Evolutionary conservation across 2,888 invertebrate species (phyloP), one percentile per base, ranked within the genome.

Genomic region (Conistra vaccinii): DNA sequence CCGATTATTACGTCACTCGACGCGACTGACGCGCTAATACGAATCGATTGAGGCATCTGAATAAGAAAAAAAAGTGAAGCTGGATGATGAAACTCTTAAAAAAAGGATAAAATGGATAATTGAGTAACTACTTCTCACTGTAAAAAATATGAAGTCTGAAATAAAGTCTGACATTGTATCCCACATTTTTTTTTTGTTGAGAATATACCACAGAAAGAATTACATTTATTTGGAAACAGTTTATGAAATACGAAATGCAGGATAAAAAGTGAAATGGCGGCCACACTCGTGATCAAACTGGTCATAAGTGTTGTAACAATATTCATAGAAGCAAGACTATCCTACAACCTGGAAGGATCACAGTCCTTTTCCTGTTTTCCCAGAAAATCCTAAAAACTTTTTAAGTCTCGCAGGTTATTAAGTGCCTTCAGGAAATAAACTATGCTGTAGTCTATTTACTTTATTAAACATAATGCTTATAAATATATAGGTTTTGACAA

Each of bases 1-100:
- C 81, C 86, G 83, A 82, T 90, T 88, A 73, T 92, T 94, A 92
- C 94, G 93, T 94, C 94, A 94, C 87, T 53, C 76, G 81, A 84
- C 78, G 81, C 86, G 78, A 60, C 70, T 76, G 45, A 78, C 77
- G 72, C 69, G 74, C 32, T 73, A 66, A 67, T 72, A 45, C 26
- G 20, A 55, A 63, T 66, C 39, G 39, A 69, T 78, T 76, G 63
- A 73, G 20, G 32, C 23, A 57, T 70, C 14, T 60, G 20, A 1
- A 66, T 53, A 17, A 7, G 1, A 62, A 58, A 67, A 57, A 60
- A 69, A 20, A 9, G 3, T 3, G 17, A 73, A 20, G 14, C 3
- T 51, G 2, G 7, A 17, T 61, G 45, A 29, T 39, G 29, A 55
- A 72, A 39, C 17, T 35, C 10, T 29, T 35, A 20, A 48, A 45